Evolutionary conservation across 2,797 vertebrate genomes (phyloP), one percentile per base, ranked within the genome.

Genomic region (Thunnus albacares): DNA sequence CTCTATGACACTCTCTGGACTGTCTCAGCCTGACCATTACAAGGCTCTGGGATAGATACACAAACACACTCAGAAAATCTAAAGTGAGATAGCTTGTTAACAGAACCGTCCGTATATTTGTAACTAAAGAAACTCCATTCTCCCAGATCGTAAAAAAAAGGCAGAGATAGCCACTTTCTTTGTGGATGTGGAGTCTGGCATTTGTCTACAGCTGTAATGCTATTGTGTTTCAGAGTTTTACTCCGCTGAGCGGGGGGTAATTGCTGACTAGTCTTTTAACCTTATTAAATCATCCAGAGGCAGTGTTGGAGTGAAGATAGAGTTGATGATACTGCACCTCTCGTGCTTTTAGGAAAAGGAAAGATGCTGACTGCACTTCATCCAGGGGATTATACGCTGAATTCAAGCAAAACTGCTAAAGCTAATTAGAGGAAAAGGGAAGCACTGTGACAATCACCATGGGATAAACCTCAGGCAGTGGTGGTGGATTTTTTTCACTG

Each of bases 241-340:
- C 93, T 90, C 91, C 84, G 74, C 87, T 89, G 90, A 87, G 90
- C 78, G 26, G 90, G 89, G 91, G 89, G 94, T 95, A 96, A 96
- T 96, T 94, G 95, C 95, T 95, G 95, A 95, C 94, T 94, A 92
- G 94, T 95, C 94, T 95, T 94, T 95, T 95, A 96, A 96, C 95
- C 95, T 96, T 96, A 93, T 95, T 93, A 95, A 95, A 96, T 95
- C 92, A 93, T 94, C 90, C 88, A 84, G 90, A 90, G 93, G 91
- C 90, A 85, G 89, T 85, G 93, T 91, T 92, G 89, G 92, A 87
- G 91, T 52, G 81, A 92, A 92, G 92, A 94, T 90, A 91, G 87
- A 92, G 93, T 90, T 93, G 93, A 96, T 93, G 90, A 94, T 89
- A 90, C 90, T 89, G 93, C 92, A 92, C 90, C 90, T 93, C 92